These are phyloP conservation scores for Xylocampa areola DNA, from an alignment of 2,888 invertebrate genomes.

Conservation along the genomic window DNA sequence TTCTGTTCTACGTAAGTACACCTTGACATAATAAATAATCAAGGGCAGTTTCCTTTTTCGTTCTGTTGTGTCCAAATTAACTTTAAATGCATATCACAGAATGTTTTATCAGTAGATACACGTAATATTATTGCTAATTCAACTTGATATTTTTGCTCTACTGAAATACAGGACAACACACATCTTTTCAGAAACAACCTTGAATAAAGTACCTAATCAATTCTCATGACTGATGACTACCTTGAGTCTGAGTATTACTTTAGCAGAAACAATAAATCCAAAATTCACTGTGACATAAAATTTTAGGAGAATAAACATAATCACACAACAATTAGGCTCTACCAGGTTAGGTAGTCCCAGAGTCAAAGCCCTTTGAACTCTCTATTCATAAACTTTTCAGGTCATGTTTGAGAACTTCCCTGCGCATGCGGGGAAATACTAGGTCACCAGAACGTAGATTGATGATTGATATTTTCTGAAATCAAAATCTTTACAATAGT, in stretches of 20 bases:
- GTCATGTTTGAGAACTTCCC: conserved; percentile 19
- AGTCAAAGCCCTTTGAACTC: conserved; percentile 33
- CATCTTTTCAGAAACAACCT: conserved; percentile 17
- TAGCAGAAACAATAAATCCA: conserved; percentile 21
- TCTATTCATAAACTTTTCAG: background rate
- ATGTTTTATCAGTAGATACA: conserved; percentile 9
- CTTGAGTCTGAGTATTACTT: too few species aligned
- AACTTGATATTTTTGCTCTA: conserved; percentile 22
- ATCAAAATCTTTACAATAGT: background rate
- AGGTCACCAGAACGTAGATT: background rate
- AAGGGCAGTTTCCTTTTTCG: conserved; percentile 50
- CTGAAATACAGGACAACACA: conserved; percentile 16
- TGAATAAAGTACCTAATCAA: conserved; percentile 30
- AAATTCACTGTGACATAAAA: conserved; percentile 14
- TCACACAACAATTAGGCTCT: background rate
- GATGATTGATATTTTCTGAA: background rate
- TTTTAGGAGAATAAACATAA: background rate
- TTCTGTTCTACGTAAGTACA: conserved; percentile 57
- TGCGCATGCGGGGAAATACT: background rate
- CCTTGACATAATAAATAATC: conserved; percentile 55
- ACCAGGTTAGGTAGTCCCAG: background rate
- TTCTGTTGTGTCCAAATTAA: conserved; percentile 21
- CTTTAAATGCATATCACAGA: conserved; percentile 23
- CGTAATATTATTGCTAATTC: conserved; percentile 28
- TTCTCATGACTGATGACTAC: too few species aligned